phyloP scores from a whole-genome alignment of 92 coral and sea anemone species.

The Porites evermanni region DNA sequence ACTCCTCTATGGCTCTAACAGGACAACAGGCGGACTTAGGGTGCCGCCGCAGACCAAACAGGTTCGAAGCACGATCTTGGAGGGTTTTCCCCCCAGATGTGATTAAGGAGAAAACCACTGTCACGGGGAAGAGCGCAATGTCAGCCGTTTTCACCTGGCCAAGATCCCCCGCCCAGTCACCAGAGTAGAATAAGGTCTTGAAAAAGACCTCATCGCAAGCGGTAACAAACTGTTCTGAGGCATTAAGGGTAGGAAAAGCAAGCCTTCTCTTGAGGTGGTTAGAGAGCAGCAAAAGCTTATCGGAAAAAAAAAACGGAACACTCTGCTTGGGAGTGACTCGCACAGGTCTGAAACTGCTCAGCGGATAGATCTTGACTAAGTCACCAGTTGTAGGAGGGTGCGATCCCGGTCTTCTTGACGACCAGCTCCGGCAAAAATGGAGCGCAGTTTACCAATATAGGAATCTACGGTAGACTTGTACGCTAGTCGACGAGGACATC shows the following conservation, averaged over 20 bases:
- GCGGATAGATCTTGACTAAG: conserved; percentile 49
- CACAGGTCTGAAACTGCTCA: conserved; percentile 45
- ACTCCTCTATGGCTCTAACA: conserved; percentile 36
- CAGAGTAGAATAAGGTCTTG: conserved; percentile 42
- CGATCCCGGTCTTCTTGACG: conserved; percentile 23
- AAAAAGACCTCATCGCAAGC: conserved; percentile 64
- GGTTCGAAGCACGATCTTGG: conserved; percentile 44
- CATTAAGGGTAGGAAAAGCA: not conserved
- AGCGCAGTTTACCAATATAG: conserved; percentile 31
- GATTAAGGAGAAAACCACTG: conserved; percentile 57
- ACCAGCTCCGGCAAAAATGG: conserved; percentile 12
- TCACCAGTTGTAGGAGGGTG: conserved; percentile 46
- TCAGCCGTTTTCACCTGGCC: conserved; percentile 44
- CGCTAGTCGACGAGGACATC: conserved; percentile 20
- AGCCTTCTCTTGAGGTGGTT: conserved; percentile 22
- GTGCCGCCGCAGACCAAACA: conserved; percentile 60
- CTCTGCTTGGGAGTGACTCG: conserved; percentile 53
- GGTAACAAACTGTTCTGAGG: conserved; percentile 32
- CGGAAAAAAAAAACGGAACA: conserved; percentile 41
- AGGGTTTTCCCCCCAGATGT: conserved; percentile 68
- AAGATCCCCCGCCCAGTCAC: conserved; percentile 65
- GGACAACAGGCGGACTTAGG: conserved; percentile 62
- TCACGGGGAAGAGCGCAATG: conserved; percentile 61
- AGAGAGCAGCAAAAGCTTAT: conserved; percentile 43
- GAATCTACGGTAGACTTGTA: conserved; percentile 14